Evolutionary conservation across 2,113 vertebrate species (phyloP), one percentile per base, ranked within the genome.

Genomic region (Deroptyus accipitrinus): DNA sequence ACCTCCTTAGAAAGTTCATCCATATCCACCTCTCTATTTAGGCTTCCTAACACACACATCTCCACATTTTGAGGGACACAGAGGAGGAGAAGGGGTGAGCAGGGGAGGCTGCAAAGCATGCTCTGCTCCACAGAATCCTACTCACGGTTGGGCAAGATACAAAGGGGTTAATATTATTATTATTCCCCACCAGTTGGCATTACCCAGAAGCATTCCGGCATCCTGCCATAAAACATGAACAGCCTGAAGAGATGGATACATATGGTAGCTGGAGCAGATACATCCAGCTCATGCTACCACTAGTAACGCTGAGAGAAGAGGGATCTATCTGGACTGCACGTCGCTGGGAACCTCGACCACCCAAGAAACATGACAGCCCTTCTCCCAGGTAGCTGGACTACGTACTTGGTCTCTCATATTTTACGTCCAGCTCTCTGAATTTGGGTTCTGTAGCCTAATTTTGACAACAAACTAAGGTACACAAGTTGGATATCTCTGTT

Each of bases 91-190:
- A 88, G 30, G 4, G 6, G 3, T 18, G 11, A 54, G 25, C 37
- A 81, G 25, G 9, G 46, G 39, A 92, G 39, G n/a, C 49, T 63
- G 41, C 18, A 63, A 68, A 64, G 67, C 0, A 0, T 1, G 2
- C 9, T 63, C 23, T 49, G 41, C 69, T 88, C 23, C 28, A 35
- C 64, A 24, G 19, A 70, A 39, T 11, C 51, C 31, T 37, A 2
- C 41, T 67, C 9, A 3, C 0, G 20, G 37, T 1, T 75, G 61
- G 42, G 46, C 78, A 24, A 68, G 80, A 44, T 9, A 78, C 27
- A 68, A 37, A 82, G 7, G 83, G 61, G 88, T 95, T 94, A 95
- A 94, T 59, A 54, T 54, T 66, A 83, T 88, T 64, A 81, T 92
- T 72, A 70, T 82, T 86, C 77, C 66, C 44, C 83, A 88, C 24